These are phyloP conservation scores for Drosophila melanica DNA, from an alignment of 1,140 invertebrate genomes.

Conservation along the genomic window DNA sequence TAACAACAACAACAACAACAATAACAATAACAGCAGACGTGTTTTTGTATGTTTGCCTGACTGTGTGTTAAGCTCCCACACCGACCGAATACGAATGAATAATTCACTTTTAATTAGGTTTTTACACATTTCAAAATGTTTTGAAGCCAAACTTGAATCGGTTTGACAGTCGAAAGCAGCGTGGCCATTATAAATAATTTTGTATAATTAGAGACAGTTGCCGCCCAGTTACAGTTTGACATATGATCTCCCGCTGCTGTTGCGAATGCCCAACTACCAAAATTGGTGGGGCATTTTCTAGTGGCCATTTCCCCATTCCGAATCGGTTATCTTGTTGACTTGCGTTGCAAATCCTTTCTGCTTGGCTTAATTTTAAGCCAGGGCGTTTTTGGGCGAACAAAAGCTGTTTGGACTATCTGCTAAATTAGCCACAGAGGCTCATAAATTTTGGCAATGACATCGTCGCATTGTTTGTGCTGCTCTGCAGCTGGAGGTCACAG, in stretches of 20 bases:
- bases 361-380: constrained; percentile 62
- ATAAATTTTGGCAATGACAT: constrained; percentile 77
- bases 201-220: constrained; percentile 81
- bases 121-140: constrained; percentile 70
- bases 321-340: constrained; percentile 44
- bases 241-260: constrained; percentile 44
- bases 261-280: neutral
- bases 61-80: constrained; percentile 47
- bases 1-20: constrained; percentile 36
- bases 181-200: constrained; percentile 80
- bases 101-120: constrained; percentile 81
- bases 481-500: constrained; percentile 21
- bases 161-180: constrained; percentile 31
- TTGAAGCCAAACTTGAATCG: constrained; percentile 37
- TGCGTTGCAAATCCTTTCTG: constrained; percentile 57
- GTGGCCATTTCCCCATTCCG: neutral
- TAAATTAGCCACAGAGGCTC: constrained; percentile 78
- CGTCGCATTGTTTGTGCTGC: constrained; percentile 56
- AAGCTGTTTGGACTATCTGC: constrained; percentile 65
- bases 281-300: neutral
- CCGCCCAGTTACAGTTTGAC: constrained; percentile 62
- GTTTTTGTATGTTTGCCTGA: constrained; percentile 57
- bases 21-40: constrained; percentile 59
- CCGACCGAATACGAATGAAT: constrained; percentile 64
- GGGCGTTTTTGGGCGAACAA: constrained; percentile 53